Evolutionary conservation across 1,140 invertebrate genomes (phyloP).

Genomic region (Cydia splendana): DNA sequence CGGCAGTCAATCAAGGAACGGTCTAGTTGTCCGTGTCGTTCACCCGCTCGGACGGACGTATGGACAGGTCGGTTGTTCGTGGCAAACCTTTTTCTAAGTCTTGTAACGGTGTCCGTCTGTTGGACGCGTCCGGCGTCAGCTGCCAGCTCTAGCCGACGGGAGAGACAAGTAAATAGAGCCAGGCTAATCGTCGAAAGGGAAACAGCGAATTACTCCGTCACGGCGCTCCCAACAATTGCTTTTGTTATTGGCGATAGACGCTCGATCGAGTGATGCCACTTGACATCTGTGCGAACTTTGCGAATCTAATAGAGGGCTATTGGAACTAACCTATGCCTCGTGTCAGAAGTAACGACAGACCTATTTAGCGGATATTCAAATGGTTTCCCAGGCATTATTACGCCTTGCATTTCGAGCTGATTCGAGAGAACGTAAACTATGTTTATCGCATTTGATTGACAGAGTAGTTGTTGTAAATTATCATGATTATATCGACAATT

Average conservation of each 20-base stretch:
- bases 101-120: conserved; percentile 74
- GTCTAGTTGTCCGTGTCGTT: conserved; percentile 56
- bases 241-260: conserved; percentile 69
- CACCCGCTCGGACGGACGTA: conserved; percentile 43
- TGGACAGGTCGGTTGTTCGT: conserved; percentile 58
- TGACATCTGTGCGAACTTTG: conserved; percentile 37
- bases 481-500: conserved; percentile 42
- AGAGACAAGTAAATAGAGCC: conserved; percentile 78
- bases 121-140: conserved; percentile 72
- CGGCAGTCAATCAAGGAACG: conserved; percentile 49
- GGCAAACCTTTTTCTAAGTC: conserved; percentile 78
- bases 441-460: conserved; percentile 43
- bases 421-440: conserved; percentile 10
- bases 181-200: conserved; percentile 76
- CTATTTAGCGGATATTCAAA: conserved; percentile 5
- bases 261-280: conserved; percentile 47
- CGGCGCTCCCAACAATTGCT: conserved; percentile 69
- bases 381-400: conserved; percentile 3
- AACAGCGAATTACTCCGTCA: conserved; percentile 77
- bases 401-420: background rate
- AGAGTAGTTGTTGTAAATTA: conserved; percentile 50
- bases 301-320: background rate
- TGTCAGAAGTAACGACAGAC: conserved; percentile 26
- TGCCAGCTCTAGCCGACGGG: conserved; percentile 63
- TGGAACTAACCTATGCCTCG: conserved; percentile 8